These are phyloP conservation scores for Caenorhabditis sp. DNA, from an alignment of 2,888 invertebrate genomes.

Conservation along the genomic window DNA sequence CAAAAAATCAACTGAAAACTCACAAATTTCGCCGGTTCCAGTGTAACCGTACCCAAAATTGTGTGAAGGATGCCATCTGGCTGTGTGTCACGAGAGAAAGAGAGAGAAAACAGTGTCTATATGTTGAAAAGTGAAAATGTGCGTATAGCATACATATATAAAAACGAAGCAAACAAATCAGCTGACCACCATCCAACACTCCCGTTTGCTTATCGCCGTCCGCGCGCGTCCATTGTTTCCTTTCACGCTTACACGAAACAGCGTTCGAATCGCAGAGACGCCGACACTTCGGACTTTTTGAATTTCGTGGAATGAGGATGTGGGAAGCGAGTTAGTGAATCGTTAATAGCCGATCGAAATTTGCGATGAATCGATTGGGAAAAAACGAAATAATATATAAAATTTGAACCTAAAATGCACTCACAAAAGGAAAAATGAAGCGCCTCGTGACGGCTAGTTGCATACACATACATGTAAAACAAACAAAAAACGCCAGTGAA, in stretches of 20 bases:
- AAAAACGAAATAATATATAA: conserved; percentile 6
- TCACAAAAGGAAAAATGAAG: conserved; percentile 21
- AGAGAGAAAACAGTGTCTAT: conserved; percentile 2
- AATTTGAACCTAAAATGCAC: conserved; percentile 48
- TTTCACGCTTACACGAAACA: conserved; percentile 48
- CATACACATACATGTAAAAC: conserved; percentile 31
- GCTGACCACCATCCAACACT: conserved; percentile 55
- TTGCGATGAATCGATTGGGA: background rate
- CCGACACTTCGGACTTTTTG: background rate
- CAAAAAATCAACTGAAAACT: background rate
- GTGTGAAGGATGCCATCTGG: background rate
- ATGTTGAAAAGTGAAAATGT: conserved; percentile 47
- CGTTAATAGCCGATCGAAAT: background rate
- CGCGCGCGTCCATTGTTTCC: conserved; percentile 62
- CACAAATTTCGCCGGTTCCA: background rate
- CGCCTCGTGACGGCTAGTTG: conserved; percentile 19
- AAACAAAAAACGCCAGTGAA: conserved; percentile 20
- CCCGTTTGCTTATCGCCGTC: conserved; percentile 60
- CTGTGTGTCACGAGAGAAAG: conserved; percentile 27
- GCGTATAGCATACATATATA: conserved; percentile 12
- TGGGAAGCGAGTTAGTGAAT: conserved; percentile 14
- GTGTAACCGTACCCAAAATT: background rate
- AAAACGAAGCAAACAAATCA: conserved; percentile 66
- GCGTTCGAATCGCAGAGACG: conserved; percentile 10
- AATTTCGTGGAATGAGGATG: conserved; percentile 58